Conservation (phyloP, 1,140 invertebrate genomes). For the Olivierus martensii region DNA sequence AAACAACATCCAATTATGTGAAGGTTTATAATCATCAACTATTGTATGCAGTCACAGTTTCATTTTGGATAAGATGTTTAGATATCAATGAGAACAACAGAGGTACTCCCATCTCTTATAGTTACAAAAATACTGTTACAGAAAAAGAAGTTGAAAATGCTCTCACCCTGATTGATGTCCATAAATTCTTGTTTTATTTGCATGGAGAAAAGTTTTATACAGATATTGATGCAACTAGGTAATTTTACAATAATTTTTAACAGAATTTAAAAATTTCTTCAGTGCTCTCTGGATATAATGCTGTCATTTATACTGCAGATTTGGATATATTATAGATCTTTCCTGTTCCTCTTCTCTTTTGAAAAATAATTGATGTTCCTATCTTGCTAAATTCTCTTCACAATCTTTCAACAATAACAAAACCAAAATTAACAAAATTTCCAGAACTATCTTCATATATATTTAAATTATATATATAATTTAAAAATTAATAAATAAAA, state of each 20-base stretch:
- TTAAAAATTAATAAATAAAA: too few species aligned
- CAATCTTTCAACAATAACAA: too few species aligned
- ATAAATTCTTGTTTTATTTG: conserved; percentile 6
- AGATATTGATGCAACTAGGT: conserved; percentile 5
- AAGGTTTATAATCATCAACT: neutral
- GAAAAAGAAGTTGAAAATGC: conserved; percentile 7
- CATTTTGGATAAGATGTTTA: conserved; percentile 8
- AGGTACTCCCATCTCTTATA: conserved; percentile 9
- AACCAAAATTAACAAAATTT: too few species aligned
- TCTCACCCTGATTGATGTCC: conserved; percentile 5
- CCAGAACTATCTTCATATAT: too few species aligned
- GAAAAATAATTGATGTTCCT: too few species aligned
- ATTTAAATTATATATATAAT: too few species aligned
- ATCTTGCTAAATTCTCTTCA: too few species aligned
- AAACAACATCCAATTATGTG: conserved; percentile 5
- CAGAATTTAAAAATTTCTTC: too few species aligned
- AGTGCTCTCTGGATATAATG: too few species aligned
- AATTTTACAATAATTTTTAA: neutral
- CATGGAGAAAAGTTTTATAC: conserved; percentile 9
- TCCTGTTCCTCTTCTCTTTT: too few species aligned
- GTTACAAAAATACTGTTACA: neutral
- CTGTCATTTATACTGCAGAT: too few species aligned
- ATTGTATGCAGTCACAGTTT: conserved; percentile 8
- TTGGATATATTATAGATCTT: too few species aligned
- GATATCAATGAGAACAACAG: neutral